Base-by-base conservation (phyloP, 1,140 invertebrate species). In the Geopemphigus sp. region DNA sequence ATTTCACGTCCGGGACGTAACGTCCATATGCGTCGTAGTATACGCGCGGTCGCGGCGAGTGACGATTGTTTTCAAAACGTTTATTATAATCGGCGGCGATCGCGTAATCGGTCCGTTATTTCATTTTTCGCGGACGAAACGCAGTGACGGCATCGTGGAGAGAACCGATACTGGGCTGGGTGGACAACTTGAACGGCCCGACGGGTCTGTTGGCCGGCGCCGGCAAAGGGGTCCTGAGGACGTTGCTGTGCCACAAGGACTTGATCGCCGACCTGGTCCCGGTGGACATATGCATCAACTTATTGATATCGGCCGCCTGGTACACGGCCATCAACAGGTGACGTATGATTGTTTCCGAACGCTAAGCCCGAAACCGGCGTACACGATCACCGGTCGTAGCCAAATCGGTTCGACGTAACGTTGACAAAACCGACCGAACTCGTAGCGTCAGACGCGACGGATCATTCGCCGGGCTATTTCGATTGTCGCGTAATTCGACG, bases 231-330 rank as follows among this genome's bases (percentile, higher is more conserved):
- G 88, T 97, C 19, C 85, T 97, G 54, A 89, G 93, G 63, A 90
- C 91, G 32, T 84, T 93, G 82, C 89, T 90, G 76, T 89, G 90
- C n/a, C 86, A 92, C 82, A 85, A 88, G 1, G 84, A 90, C 5
- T 84, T 90, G 22, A 86, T 87, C 26, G 88, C 90, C 0, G 96
- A 98, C 85, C 91, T 93, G 73, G 90, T 97, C 17, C 95, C 96
- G 0, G 94, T 95, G 0, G 96, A 98, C 84, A 83, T 94, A 1
- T 90, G 91, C 0, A 91, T 94, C n/a, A 95, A 95, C 83, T 88
- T 89, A 1, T 89, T 96, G 83, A 90, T 98, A 32, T 88, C 89
- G 3, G 88, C 90, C 0, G 89, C 91, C 0, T 95, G 93, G 91
- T 88, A 90, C 78, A 89, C 91, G 82, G 92, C 90, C 14, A 87